Conservation (phyloP, 2,797 vertebrate genomes). For the Ptychadena robeensis region DNA sequence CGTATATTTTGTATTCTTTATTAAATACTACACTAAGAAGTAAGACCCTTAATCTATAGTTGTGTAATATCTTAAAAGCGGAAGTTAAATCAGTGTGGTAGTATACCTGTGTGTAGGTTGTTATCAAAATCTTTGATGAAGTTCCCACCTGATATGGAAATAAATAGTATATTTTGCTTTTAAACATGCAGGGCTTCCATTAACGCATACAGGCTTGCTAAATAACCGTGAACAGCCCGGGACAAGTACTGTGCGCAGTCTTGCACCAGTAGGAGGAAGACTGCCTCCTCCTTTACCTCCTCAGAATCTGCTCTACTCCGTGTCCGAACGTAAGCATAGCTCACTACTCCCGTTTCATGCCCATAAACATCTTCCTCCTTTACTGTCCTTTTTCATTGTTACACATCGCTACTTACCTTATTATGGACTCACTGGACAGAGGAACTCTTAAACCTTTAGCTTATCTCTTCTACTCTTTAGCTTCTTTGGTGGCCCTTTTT, state of each 20-base stretch:
- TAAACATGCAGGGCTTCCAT: slow-evolving; percentile 83
- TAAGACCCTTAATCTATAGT: background rate
- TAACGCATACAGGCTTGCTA: slow-evolving; percentile 86
- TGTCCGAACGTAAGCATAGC: slow-evolving; percentile 92
- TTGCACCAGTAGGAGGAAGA: slow-evolving; percentile 77
- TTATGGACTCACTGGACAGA: too few relatives aligned
- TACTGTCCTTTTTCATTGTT: background rate
- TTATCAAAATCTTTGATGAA: background rate
- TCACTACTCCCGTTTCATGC: background rate
- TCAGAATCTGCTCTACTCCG: slow-evolving; percentile 92
- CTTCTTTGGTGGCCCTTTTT: too few relatives aligned
- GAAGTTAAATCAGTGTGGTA: background rate
- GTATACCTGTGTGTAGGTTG: background rate
- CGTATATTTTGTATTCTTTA: too few relatives aligned
- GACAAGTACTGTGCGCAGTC: slow-evolving; percentile 77
- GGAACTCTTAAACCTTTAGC: too few relatives aligned
- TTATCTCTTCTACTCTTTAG: too few relatives aligned
- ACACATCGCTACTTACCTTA: background rate
- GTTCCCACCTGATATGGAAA: background rate
- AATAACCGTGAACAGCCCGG: slow-evolving; percentile 88
- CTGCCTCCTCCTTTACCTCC: slow-evolving; percentile 85
- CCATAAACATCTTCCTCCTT: background rate
- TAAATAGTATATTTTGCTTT: slow-evolving; percentile 22
- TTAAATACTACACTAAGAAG: too few relatives aligned
- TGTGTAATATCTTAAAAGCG: background rate